Evolutionary conservation across 2,888 invertebrate species (phyloP).

Genomic region (Tethea ocularis): DNA sequence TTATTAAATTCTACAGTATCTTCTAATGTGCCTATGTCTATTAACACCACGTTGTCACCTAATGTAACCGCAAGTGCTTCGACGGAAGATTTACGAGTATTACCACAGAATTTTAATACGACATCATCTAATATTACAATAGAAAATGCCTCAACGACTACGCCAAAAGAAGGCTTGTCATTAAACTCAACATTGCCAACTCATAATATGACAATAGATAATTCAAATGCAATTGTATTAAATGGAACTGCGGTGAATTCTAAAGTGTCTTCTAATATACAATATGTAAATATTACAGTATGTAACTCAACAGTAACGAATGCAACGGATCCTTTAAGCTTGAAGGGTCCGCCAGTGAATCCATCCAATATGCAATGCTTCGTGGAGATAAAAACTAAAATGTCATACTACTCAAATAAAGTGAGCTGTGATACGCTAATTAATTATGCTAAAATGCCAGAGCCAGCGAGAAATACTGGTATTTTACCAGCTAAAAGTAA

Average conservation of each 20-base stretch:
- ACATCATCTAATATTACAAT: not conserved
- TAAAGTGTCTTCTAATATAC: conserved; percentile 19
- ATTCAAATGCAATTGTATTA: too few relatives aligned
- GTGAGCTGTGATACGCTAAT: conserved; percentile 62
- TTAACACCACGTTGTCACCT: not conserved
- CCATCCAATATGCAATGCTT: conserved; percentile 56
- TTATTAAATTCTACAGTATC: conserved; percentile 12
- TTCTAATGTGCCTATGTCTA: not conserved
- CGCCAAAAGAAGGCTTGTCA: conserved; percentile 8
- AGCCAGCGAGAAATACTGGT: conserved; percentile 46
- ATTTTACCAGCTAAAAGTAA: conserved; percentile 57
- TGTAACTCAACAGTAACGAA: conserved; percentile 44
- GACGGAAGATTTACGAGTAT: not conserved
- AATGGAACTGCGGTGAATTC: too few relatives aligned
- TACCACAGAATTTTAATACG: not conserved
- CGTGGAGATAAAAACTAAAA: conserved; percentile 62
- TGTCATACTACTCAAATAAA: conserved; percentile 46
- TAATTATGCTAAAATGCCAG: conserved; percentile 63
- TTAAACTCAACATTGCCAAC: conserved; percentile 24
- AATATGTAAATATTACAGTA: conserved; percentile 42
- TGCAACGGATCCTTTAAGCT: conserved; percentile 57
- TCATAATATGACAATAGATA: conserved; percentile 26
- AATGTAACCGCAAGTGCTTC: conserved; percentile 13
- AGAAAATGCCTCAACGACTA: not conserved
- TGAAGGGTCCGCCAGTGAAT: conserved; percentile 56